Evolutionary conservation across 2,113 vertebrate species (phyloP), one percentile per base, ranked within the genome.

Genomic region (Xiphophorus hellerii): DNA sequence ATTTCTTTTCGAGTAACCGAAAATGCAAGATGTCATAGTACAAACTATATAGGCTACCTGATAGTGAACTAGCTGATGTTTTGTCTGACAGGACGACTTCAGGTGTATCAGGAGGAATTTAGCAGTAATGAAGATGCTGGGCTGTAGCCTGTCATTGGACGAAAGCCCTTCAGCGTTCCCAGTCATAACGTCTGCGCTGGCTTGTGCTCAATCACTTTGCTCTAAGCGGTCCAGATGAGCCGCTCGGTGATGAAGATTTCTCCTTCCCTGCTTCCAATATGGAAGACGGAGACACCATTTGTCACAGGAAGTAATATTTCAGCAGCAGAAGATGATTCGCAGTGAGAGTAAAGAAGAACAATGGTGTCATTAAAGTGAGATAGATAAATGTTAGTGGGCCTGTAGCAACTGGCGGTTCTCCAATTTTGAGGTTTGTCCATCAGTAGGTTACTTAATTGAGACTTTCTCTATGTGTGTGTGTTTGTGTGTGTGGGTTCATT

Each of bases 221-320:
- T 71, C 69, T 58, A 73, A 70, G 76, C 76, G 71, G 66, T 77
- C 51, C 28, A 44, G 39, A 73, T 63, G 61, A 73, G 60, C 42
- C 76, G 44, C 69, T 44, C 62, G 12, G 66, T 78, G 78, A 84
- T 77, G 68, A 81, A 84, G 79, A 66, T 27, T 51, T 81, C 73
- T 76, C 14, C 61, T 66, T 82, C 74, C 58, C 25, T 15, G 60
- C 70, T 15, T 76, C 62, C 62, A 69, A 66, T 69, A 74, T 28
- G 31, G 60, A 29, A 71, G 28, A 78, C 54, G 2, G 60, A 68
- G 37, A 72, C 65, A 54, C n/a, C 73, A 44, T 65, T 7, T 42
- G 72, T 80, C 63, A 66, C 65, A 44, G 68, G 77, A 69, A 58
- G 66, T 73, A 61, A 60, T 25, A 42, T 70, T 66, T 73, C 3